phyloP scores from a whole-genome alignment of 2,888 invertebrate species.

The Lycocerus yunnanus region DNA sequence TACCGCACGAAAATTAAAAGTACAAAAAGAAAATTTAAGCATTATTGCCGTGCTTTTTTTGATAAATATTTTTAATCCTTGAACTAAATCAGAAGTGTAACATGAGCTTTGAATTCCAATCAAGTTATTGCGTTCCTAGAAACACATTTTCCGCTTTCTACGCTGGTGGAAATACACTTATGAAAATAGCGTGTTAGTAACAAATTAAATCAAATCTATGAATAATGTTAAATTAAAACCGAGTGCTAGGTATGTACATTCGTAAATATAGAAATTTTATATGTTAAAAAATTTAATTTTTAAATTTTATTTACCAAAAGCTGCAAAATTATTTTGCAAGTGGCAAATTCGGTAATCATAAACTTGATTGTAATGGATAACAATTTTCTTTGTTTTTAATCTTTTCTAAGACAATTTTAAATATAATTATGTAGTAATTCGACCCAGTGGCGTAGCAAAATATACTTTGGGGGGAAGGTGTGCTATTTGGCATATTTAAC shows the following conservation, averaged over 20 bases:
- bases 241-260: background rate
- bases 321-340: no score
- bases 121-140: background rate
- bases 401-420: no score
- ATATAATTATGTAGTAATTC: no score
- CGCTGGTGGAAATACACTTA: no score
- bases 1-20: background rate
- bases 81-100: background rate
- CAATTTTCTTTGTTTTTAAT: no score
- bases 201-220: background rate
- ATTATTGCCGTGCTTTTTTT: background rate
- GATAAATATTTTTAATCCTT: background rate
- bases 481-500: no score
- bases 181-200: background rate
- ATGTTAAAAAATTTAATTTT: background rate
- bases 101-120: background rate
- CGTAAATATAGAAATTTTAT: background rate
- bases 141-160: background rate
- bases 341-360: no score
- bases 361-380: no score
- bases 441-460: no score
- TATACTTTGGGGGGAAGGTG: no score
- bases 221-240: background rate
- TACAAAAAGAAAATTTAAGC: background rate
- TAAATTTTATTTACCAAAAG: background rate